These are phyloP conservation scores for Thinocorus orbignyianus DNA, from an alignment of 2,113 vertebrate genomes.

Conservation along the genomic window DNA sequence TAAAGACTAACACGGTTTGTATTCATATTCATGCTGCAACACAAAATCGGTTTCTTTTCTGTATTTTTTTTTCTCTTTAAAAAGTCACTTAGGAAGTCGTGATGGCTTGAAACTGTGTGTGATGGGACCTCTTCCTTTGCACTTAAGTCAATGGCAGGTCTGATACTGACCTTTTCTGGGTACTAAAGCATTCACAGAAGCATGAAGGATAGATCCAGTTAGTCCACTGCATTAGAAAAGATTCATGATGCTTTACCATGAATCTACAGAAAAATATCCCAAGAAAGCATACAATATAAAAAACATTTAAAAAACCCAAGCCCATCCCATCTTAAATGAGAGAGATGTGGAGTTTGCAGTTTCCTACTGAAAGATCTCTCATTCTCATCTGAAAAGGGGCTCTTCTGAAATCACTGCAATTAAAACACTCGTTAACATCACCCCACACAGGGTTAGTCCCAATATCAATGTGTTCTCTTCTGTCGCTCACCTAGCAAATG, in stretches of 20 bases:
- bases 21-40: slow-evolving; percentile 4
- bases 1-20: not conserved
- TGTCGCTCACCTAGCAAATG: not conserved
- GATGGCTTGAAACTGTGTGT: not conserved
- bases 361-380: not conserved
- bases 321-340: not conserved
- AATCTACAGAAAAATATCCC: not conserved
- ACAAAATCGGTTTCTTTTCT: not conserved
- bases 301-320: not conserved
- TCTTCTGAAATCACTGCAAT: not conserved
- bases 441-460: not conserved
- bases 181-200: not conserved
- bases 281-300: not conserved
- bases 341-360: not conserved
- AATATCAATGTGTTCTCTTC: not conserved
- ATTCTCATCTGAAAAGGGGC: not conserved
- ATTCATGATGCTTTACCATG: not conserved
- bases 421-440: not conserved
- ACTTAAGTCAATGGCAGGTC: not conserved
- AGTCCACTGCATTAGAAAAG: not conserved
- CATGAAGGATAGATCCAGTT: not conserved
- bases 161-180: not conserved
- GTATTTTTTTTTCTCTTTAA: not conserved
- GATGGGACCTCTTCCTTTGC: not conserved
- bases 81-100: not conserved